Percentiles rank a stretch among this genome's conserved stretches.
phyloP scores from a whole-genome alignment of 2,888 invertebrate species.

The Diplolepis rosae region DNA sequence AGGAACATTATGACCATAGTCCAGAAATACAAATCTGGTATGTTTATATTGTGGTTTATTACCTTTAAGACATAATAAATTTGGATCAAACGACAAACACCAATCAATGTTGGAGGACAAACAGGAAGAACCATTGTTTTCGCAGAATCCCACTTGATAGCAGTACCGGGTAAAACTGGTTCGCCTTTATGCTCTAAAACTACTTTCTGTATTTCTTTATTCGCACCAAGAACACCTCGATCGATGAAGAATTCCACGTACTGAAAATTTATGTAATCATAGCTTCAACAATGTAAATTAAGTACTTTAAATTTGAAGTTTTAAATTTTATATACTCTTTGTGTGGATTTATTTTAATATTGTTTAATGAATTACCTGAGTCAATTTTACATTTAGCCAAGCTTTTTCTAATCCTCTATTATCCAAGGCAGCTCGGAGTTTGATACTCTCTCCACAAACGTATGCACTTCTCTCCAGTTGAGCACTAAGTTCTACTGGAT shows the following conservation, averaged over 20 bases:
- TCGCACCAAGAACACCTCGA: constrained; percentile 82
- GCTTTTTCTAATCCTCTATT: constrained; percentile 80
- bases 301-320: too few species aligned
- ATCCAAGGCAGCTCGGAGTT: constrained; percentile 82
- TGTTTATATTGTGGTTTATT: constrained; percentile 52
- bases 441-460: constrained; percentile 83
- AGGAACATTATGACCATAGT: too few species aligned
- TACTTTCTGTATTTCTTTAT: constrained; percentile 80
- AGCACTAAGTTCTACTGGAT: constrained; percentile 80
- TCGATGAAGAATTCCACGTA: constrained; percentile 86
- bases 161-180: constrained; percentile 77
- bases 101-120: constrained; percentile 84
- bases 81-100: constrained; percentile 82
- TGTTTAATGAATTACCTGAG: constrained; percentile 72
- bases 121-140: constrained; percentile 82
- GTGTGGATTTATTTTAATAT: too few species aligned
- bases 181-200: constrained; percentile 84
- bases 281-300: background rate
- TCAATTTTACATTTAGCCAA: constrained; percentile 76
- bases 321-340: background rate
- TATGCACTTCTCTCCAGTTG: constrained; percentile 84
- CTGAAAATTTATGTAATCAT: constrained; percentile 71
- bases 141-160: constrained; percentile 81
- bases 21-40: too few species aligned
- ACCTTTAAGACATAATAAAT: constrained; percentile 85